Conservation (phyloP, 2,888 invertebrate species). For the Lathronympha strigana region DNA sequence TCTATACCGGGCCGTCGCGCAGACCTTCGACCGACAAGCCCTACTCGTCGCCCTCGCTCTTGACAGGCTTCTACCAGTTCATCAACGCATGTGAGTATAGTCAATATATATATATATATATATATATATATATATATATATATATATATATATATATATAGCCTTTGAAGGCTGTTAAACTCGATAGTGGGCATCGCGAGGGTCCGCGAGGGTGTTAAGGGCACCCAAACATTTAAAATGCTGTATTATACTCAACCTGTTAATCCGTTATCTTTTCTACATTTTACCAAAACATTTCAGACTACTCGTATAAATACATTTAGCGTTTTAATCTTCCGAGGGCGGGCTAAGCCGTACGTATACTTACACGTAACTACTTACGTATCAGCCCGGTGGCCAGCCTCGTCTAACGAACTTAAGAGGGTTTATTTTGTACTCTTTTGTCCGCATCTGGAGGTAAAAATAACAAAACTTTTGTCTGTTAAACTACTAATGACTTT, state of each 20-base stretch:
- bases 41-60: too few species aligned
- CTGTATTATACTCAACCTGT: neutral
- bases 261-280: neutral
- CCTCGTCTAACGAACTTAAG: constrained; percentile 1
- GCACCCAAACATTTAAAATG: too few species aligned
- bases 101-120: too few species aligned
- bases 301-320: neutral
- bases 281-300: neutral
- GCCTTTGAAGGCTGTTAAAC: neutral
- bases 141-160: too few species aligned
- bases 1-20: too few species aligned
- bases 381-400: too few species aligned
- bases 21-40: too few species aligned
- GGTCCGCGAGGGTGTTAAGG: too few species aligned
- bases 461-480: neutral
- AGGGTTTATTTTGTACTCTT: constrained; percentile 1
- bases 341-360: neutral
- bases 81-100: too few species aligned
- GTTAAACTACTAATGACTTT: neutral
- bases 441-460: too few species aligned
- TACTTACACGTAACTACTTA: neutral
- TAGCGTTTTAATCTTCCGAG: neutral
- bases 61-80: too few species aligned
- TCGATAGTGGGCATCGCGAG: neutral
- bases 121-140: too few species aligned